Evolutionary conservation across 2,888 invertebrate species (phyloP).

Genomic region (Clunio marinus): DNA sequence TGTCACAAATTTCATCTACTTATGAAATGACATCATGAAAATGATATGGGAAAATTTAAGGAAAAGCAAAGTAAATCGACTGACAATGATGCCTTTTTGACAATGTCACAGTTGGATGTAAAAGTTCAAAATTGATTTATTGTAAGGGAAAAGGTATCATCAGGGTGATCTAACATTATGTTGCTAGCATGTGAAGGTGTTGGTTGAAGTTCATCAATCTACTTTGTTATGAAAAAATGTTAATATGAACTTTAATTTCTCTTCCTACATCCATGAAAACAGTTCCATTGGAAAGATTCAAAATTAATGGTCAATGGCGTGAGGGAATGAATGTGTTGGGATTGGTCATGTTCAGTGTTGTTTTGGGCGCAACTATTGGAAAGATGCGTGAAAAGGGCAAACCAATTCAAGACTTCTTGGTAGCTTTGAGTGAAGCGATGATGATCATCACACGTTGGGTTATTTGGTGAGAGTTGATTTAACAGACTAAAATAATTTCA

Average conservation of each 20-base stretch:
- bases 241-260: neutral
- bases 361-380: slow-evolving; percentile 85
- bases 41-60: neutral
- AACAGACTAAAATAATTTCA: neutral
- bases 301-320: slow-evolving; percentile 66
- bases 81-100: too few species aligned
- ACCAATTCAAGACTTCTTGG: slow-evolving; percentile 80
- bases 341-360: slow-evolving; percentile 76
- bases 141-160: neutral
- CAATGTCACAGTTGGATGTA: too few species aligned
- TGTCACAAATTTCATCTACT: neutral
- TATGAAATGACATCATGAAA: neutral
- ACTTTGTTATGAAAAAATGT: too few species aligned
- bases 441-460: slow-evolving; percentile 96
- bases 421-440: slow-evolving; percentile 83
- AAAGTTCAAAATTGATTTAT: too few species aligned
- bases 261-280: too few species aligned
- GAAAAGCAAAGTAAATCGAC: too few species aligned
- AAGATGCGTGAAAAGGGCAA: slow-evolving; percentile 79
- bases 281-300: slow-evolving; percentile 48
- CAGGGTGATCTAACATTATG: neutral
- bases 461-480: slow-evolving; percentile 87
- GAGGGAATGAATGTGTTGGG: slow-evolving; percentile 80
- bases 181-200: slow-evolving; percentile 10
- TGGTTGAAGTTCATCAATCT: neutral